These are phyloP conservation scores for Octonoba sinensis DNA, from an alignment of 2,888 invertebrate species.

Conservation along the genomic window DNA sequence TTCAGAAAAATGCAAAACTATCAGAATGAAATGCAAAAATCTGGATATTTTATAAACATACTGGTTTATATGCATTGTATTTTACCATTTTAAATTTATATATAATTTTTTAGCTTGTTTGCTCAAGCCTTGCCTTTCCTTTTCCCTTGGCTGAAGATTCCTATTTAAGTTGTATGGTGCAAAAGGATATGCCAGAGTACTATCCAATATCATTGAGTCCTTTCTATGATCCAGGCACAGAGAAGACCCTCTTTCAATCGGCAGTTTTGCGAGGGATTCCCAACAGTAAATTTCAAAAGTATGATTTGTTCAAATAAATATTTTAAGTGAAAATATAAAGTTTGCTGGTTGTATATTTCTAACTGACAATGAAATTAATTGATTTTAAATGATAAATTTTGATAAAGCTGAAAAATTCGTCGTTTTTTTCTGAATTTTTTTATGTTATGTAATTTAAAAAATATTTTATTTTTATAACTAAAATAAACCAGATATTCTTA, in stretches of 20 bases:
- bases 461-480: too few relatives aligned
- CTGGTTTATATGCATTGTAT: too few relatives aligned
- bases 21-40: too few relatives aligned
- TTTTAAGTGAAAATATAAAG: background rate
- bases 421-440: too few relatives aligned
- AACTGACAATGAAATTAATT: background rate
- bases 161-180: conserved; percentile 36
- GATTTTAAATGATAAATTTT: too few relatives aligned
- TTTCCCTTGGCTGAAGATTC: conserved; percentile 41
- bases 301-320: too few relatives aligned
- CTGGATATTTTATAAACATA: too few relatives aligned
- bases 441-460: too few relatives aligned
- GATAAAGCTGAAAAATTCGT: too few relatives aligned
- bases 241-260: conserved; percentile 34
- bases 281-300: conserved; percentile 36
- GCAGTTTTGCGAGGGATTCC: conserved; percentile 48
- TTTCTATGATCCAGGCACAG: conserved; percentile 30
- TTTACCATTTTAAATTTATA: too few relatives aligned
- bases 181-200: conserved; percentile 36
- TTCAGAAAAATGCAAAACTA: too few relatives aligned
- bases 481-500: too few relatives aligned
- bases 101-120: conserved; percentile 50
- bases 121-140: conserved; percentile 35
- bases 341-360: background rate
- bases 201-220: conserved; percentile 42